phyloP scores from a whole-genome alignment of 1,140 invertebrate species.

The Gonatopus flavifemur region DNA sequence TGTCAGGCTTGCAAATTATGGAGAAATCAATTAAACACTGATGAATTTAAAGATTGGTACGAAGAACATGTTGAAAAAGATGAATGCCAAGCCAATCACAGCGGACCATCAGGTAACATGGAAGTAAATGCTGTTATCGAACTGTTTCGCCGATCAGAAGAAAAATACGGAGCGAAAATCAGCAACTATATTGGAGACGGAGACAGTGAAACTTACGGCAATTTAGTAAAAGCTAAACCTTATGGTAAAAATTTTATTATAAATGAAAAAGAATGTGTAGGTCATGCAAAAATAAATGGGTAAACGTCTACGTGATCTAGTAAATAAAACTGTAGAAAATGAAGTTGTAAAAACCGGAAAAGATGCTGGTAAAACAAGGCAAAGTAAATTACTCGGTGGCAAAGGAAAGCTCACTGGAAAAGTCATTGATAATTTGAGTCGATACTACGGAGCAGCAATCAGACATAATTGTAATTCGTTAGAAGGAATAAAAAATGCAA shows the following conservation, averaged over 20 bases:
- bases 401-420: slow-evolving; percentile 27
- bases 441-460: slow-evolving; percentile 35
- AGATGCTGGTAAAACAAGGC: slow-evolving; percentile 3
- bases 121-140: slow-evolving; percentile 9
- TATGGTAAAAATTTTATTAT: too few species aligned
- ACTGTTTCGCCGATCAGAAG: slow-evolving; percentile 11
- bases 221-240: too few species aligned
- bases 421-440: slow-evolving; percentile 31
- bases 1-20: slow-evolving; percentile 8
- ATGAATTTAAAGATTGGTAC: slow-evolving; percentile 6
- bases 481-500: too few species aligned
- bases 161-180: slow-evolving; percentile 4
- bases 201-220: too few species aligned
- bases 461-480: slow-evolving; percentile 2
- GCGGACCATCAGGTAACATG: slow-evolving; percentile 12
- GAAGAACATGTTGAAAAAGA: too few species aligned
- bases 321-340: too few species aligned
- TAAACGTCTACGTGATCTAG: too few species aligned
- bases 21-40: slow-evolving; percentile 5
- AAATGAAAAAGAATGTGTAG: too few species aligned
- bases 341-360: slow-evolving; percentile 13
- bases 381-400: slow-evolving; percentile 22
- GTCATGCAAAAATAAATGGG: too few species aligned
- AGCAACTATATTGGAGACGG: too few species aligned
- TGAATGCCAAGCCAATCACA: too few species aligned